phyloP scores from a whole-genome alignment of 2,797 vertebrate species.

The Oryzias dopingdopingensis region DNA sequence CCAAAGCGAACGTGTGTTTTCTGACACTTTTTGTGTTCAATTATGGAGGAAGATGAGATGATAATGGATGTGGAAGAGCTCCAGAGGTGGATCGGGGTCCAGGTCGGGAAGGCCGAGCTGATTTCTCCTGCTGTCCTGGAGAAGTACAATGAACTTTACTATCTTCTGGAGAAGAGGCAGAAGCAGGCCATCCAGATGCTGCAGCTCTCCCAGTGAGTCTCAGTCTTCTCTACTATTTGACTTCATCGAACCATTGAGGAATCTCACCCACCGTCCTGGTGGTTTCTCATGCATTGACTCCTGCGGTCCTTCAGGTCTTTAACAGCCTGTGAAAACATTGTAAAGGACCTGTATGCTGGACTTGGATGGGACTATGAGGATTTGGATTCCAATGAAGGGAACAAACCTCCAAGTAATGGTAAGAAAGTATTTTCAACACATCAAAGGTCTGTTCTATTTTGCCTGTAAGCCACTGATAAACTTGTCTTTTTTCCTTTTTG shows the following conservation, averaged over 20 bases:
- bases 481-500: not conserved
- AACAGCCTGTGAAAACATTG: conserved; percentile 55
- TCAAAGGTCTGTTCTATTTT: not conserved
- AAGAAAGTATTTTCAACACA: conserved; percentile 4
- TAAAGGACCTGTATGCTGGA: conserved; percentile 62
- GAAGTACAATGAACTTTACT: conserved; percentile 42
- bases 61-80: conserved; percentile 56
- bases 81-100: conserved; percentile 47
- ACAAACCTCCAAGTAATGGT: conserved; percentile 21
- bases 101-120: conserved; percentile 30
- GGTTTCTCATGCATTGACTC: conserved; percentile 1
- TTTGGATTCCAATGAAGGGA: conserved; percentile 43
- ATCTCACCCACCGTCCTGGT: not conserved
- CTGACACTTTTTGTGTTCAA: conserved; percentile 10
- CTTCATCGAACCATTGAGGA: too few species aligned
- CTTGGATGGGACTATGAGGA: conserved; percentile 66
- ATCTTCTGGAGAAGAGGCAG: conserved; percentile 49
- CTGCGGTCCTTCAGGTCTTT: conserved; percentile 58
- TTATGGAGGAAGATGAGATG: conserved; percentile 57
- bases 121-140: conserved; percentile 13
- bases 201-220: conserved; percentile 62
- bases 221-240: not conserved
- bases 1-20: not conserved
- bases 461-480: not conserved
- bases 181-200: conserved; percentile 28